Evolutionary conservation across 2,113 vertebrate genomes (phyloP).

Genomic region (Channa argus): DNA sequence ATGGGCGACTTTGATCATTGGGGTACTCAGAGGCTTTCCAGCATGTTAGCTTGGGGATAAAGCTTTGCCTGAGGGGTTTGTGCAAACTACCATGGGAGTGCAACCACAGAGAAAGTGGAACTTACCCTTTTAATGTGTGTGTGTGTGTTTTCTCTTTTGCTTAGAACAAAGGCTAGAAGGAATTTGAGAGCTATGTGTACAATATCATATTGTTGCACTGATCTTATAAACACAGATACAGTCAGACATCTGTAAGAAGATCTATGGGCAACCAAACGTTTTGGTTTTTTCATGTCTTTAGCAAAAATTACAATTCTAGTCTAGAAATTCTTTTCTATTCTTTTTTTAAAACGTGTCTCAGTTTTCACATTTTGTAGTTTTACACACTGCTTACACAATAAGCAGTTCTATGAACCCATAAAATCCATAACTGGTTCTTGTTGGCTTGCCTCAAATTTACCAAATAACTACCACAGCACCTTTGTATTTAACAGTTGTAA

Average conservation of each 20-base stretch:
- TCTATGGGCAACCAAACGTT: background rate
- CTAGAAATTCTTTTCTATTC: no score
- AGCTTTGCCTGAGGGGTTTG: constrained; percentile 64
- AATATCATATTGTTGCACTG: constrained; percentile 2
- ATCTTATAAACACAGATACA: rapidly evolving
- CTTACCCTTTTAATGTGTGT: constrained; percentile 33
- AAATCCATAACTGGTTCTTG: no score
- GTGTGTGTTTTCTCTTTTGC: background rate
- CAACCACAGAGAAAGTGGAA: constrained; percentile 28
- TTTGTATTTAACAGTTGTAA: no score
- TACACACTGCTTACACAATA: no score
- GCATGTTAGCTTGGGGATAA: constrained; percentile 76
- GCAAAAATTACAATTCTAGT: background rate
- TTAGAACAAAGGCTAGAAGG: background rate
- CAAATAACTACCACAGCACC: background rate
- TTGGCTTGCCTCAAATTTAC: background rate
- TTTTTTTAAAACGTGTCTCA: no score
- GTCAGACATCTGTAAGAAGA: background rate
- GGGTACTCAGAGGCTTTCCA: constrained; percentile 79
- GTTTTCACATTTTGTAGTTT: no score
- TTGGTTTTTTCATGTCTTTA: background rate
- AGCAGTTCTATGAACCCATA: no score
- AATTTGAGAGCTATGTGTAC: constrained; percentile 11
- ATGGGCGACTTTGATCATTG: constrained; percentile 87
- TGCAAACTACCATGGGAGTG: constrained; percentile 68